Evolutionary conservation across 2,797 vertebrate genomes (phyloP).

Genomic region (Neosilurus mollespiculum): DNA sequence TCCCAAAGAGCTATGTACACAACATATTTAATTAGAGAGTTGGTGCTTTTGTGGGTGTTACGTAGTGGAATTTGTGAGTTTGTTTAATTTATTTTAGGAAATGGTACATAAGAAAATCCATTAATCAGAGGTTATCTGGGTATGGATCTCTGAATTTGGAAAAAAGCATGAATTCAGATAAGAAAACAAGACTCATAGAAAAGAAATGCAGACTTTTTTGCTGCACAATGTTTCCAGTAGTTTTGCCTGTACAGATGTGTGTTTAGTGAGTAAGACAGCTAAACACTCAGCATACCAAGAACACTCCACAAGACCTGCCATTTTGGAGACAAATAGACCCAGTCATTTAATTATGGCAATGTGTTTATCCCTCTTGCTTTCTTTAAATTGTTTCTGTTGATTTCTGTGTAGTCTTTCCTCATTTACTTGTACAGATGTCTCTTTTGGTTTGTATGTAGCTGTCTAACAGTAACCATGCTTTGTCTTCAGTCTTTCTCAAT

Average conservation of each 20-base stretch:
- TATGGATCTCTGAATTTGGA: neutral
- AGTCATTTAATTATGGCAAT: no score
- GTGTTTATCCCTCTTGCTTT: no score
- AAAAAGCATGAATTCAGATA: neutral
- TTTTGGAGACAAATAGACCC: no score
- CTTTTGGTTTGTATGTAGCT: no score
- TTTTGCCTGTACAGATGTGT: neutral
- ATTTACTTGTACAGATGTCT: no score
- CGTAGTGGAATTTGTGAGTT: neutral
- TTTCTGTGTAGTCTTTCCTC: no score
- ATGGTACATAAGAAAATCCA: neutral
- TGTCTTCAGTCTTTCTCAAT: no score
- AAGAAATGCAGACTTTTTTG: neutral
- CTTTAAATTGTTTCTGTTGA: no score
- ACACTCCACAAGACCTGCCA: no score
- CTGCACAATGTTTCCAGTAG: neutral
- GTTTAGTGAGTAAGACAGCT: conserved; percentile 17
- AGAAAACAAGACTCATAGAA: neutral
- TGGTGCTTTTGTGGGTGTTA: neutral
- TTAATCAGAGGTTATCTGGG: neutral
- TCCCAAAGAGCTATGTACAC: neutral
- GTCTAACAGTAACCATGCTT: no score
- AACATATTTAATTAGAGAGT: conserved; percentile 13
- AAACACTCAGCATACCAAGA: neutral
- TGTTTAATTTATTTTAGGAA: neutral